phyloP scores from a whole-genome alignment of 1,140 invertebrate genomes.

The Drosophila paulistorum region DNA sequence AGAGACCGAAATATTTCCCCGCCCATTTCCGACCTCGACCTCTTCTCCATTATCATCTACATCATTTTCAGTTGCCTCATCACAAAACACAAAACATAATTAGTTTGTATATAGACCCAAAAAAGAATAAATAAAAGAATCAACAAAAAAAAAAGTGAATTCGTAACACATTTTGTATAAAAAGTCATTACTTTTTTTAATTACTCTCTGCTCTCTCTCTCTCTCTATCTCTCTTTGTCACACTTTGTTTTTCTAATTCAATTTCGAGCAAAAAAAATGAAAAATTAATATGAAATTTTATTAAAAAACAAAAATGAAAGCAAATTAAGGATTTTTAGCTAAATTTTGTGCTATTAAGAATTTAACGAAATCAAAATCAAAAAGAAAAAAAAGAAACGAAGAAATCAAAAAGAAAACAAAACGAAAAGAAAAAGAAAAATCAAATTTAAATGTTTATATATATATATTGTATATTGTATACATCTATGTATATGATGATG shows the following conservation, averaged over 20 bases:
- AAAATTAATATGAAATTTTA: conserved; percentile 35
- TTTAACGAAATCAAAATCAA: conserved; percentile 30
- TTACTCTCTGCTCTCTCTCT: conserved; percentile 65
- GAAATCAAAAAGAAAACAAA: conserved; percentile 21
- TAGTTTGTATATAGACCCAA: conserved; percentile 23
- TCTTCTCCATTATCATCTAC: conserved; percentile 18
- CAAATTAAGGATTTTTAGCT: conserved; percentile 57
- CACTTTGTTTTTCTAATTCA: conserved; percentile 71
- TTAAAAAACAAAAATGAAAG: conserved; percentile 6
- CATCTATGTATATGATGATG: conserved; percentile 79
- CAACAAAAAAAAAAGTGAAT: conserved; percentile 54
- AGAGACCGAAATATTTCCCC: conserved; percentile 33
- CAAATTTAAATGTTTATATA: conserved; percentile 60
- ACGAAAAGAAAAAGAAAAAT: conserved; percentile 22
- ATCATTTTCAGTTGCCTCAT: conserved; percentile 57
- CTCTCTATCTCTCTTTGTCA: conserved; percentile 66
- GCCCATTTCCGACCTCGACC: not conserved
- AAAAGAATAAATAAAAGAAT: not conserved
- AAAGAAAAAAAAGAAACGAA: conserved; percentile 21
- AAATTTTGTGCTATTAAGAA: conserved; percentile 63
- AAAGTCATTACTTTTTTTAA: conserved; percentile 57
- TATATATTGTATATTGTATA: conserved; percentile 63
- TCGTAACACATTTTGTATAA: conserved; percentile 64
- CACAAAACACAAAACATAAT: conserved; percentile 37
- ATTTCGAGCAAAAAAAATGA: conserved; percentile 49